Conservation (phyloP, 2,888 invertebrate species). For the Pseudococcus viburni region DNA sequence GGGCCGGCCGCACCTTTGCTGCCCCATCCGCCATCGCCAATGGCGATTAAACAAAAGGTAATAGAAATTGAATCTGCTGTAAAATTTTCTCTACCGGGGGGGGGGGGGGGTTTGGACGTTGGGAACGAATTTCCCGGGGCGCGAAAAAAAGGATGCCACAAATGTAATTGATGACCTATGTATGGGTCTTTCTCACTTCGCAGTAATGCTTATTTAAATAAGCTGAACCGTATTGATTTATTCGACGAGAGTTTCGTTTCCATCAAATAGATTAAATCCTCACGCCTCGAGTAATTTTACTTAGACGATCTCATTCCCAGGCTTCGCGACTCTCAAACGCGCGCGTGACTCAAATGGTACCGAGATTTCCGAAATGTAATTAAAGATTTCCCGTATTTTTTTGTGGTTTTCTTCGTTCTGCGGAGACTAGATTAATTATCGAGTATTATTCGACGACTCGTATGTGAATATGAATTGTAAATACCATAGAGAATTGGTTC, state of each 20-base stretch:
- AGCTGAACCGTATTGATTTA: background rate
- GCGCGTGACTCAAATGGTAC: background rate
- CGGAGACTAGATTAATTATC: constrained; percentile 8
- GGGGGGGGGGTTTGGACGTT: too few relatives aligned
- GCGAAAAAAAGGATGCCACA: background rate
- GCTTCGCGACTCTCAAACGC: too few relatives aligned
- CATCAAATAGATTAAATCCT: background rate
- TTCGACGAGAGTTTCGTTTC: background rate
- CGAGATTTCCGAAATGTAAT: constrained; percentile 8
- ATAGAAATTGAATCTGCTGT: constrained; percentile 12
- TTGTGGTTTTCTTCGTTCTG: background rate
- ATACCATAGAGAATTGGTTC: background rate
- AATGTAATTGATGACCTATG: background rate
- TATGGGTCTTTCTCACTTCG: background rate
- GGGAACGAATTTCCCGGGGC: background rate
- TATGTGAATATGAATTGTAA: background rate
- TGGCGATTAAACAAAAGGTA: constrained; percentile 32
- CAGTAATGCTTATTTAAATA: background rate
- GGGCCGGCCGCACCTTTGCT: background rate
- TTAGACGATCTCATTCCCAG: background rate
- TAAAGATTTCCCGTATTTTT: constrained; percentile 23
- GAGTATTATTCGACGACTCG: constrained; percentile 23
- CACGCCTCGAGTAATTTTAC: background rate
- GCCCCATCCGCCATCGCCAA: background rate
- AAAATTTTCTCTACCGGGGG: constrained; percentile 10